These are phyloP conservation scores for Bedellia somnulentella DNA, from an alignment of 2,888 invertebrate species.

Conservation along the genomic window DNA sequence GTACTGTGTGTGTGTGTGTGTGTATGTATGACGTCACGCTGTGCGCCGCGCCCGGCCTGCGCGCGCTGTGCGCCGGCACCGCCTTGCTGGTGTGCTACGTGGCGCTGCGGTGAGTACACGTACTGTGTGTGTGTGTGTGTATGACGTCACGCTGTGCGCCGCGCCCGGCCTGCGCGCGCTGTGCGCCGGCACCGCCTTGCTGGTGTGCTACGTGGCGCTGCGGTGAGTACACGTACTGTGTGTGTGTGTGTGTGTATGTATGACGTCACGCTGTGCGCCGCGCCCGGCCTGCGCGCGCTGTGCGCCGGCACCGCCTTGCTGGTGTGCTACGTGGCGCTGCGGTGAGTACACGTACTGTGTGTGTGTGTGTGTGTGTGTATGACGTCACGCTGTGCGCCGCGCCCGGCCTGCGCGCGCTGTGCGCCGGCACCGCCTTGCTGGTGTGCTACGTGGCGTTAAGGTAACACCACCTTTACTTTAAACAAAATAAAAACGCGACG, in stretches of 20 bases:
- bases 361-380: too few species aligned
- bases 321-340: constrained; percentile 81
- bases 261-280: constrained; percentile 74
- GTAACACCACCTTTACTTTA: constrained; percentile 69
- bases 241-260: too few species aligned
- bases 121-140: too few species aligned
- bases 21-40: too few species aligned
- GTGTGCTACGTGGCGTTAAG: constrained; percentile 83
- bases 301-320: constrained; percentile 81
- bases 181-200: constrained; percentile 78
- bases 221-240: too few species aligned
- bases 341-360: constrained; percentile 57
- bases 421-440: constrained; percentile 79
- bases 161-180: constrained; percentile 78
- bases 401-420: constrained; percentile 76
- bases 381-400: constrained; percentile 77
- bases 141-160: constrained; percentile 75
- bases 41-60: constrained; percentile 73
- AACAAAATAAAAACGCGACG: constrained; percentile 76
- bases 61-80: constrained; percentile 79
- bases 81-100: constrained; percentile 83
- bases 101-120: constrained; percentile 71
- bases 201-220: constrained; percentile 83
- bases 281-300: constrained; percentile 76
- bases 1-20: too few species aligned